These are phyloP conservation scores for Acholoe squamosa DNA, from an alignment of 2,888 invertebrate species.

Conservation along the genomic window DNA sequence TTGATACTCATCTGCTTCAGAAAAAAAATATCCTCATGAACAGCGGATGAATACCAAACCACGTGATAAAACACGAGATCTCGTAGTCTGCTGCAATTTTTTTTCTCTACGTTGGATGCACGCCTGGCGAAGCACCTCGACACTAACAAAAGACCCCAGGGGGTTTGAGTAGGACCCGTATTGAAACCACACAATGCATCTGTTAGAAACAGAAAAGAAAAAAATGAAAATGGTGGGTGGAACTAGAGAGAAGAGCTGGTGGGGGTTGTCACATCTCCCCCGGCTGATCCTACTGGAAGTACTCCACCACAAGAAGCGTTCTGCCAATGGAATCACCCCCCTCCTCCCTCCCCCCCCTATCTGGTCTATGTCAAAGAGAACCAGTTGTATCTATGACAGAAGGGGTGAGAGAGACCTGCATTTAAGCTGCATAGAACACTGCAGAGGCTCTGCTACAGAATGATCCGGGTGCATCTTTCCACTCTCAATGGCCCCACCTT, in stretches of 20 bases:
- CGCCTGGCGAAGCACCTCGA: background rate
- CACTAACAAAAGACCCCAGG: slow-evolving; percentile 15
- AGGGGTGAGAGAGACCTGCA: background rate
- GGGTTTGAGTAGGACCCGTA: background rate
- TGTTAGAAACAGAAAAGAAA: background rate
- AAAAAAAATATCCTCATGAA: too few relatives aligned
- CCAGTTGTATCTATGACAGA: background rate
- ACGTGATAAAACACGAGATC: slow-evolving; percentile 23
- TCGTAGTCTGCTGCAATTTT: too few relatives aligned
- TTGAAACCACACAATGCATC: slow-evolving; percentile 17
- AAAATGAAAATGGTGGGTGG: too few relatives aligned
- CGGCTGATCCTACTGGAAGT: too few relatives aligned
- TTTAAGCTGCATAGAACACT: background rate
- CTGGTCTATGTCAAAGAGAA: slow-evolving; percentile 37
- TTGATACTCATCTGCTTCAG: too few relatives aligned
- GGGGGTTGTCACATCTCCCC: too few relatives aligned
- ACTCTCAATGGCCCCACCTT: too few relatives aligned
- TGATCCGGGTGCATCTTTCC: too few relatives aligned
- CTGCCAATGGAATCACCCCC: background rate
- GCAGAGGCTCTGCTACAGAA: too few relatives aligned
- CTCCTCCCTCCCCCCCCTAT: background rate
- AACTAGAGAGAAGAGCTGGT: too few relatives aligned
- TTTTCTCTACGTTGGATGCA: background rate
- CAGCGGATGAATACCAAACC: slow-evolving; percentile 22
- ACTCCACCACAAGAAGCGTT: too few relatives aligned